Conservation (phyloP, 1,140 invertebrate genomes). For the Lutraria rhynchaena region DNA sequence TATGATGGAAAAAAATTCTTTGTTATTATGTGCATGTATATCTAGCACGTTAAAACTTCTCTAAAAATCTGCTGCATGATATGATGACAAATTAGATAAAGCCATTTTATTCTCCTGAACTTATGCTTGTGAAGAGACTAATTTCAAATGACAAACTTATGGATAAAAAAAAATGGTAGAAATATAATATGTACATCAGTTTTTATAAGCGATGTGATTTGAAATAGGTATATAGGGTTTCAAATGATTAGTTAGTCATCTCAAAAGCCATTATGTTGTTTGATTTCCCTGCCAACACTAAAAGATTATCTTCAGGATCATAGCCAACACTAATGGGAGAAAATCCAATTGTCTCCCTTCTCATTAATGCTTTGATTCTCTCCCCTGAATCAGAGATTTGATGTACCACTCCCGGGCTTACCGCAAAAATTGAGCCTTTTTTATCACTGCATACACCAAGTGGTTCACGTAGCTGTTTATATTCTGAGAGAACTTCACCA, state of each 20-base stretch:
- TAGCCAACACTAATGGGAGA: conserved; percentile 24
- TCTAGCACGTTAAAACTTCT: no score
- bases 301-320: conserved; percentile 24
- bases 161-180: background rate
- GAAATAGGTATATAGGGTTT: no score
- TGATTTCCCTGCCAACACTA: conserved; percentile 27
- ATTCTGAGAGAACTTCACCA: conserved; percentile 14
- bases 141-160: background rate
- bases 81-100: no score
- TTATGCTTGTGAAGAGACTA: no score
- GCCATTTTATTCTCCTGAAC: no score
- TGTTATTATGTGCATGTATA: no score
- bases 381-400: conserved; percentile 39
- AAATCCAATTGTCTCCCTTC: conserved; percentile 40
- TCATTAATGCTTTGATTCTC: conserved; percentile 35
- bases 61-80: no score
- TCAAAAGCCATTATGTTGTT: conserved; percentile 24
- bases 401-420: conserved; percentile 32
- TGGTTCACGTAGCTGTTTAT: conserved; percentile 30
- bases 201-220: no score
- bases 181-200: no score
- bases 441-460: conserved; percentile 24
- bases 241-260: background rate
- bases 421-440: conserved; percentile 30
- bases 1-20: no score